Percentiles rank a stretch among this genome's conserved stretches.
Evolutionary conservation across 2,888 invertebrate genomes (phyloP).

Genomic region (Agrotis clavis): DNA sequence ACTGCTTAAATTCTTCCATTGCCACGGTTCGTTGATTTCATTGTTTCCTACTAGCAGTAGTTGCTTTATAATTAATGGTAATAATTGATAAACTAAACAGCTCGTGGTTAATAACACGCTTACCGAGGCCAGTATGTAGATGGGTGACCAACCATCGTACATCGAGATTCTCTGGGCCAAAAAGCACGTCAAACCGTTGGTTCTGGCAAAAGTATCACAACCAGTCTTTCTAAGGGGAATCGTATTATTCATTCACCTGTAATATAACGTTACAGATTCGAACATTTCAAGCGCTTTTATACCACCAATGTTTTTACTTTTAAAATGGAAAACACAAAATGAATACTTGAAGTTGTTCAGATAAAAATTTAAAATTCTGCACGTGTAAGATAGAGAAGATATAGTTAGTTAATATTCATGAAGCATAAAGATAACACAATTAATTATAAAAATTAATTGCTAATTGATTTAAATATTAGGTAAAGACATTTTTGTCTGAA

Average conservation of each 20-base stretch:
- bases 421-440: too few species aligned
- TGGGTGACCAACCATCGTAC: not conserved
- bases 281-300: too few species aligned
- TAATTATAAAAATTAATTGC: not conserved
- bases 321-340: too few species aligned
- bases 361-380: not conserved
- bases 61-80: constrained; percentile 54
- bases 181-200: not conserved
- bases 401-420: too few species aligned
- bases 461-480: constrained; percentile 6
- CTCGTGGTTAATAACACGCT: not conserved
- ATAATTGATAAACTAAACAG: constrained; percentile 51
- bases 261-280: too few species aligned
- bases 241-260: not conserved
- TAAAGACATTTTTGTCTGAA: not conserved
- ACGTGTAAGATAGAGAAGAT: not conserved
- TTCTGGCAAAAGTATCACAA: too few species aligned
- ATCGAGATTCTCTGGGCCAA: not conserved
- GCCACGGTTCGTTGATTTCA: constrained; percentile 47
- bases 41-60: constrained; percentile 57
- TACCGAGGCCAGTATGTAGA: not conserved
- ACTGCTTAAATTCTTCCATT: constrained; percentile 44
- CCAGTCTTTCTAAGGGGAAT: not conserved
- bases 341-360: not conserved
- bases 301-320: not conserved